Evolutionary conservation across 1,140 invertebrate species (phyloP).

Genomic region (Calephelis virginiensis): DNA sequence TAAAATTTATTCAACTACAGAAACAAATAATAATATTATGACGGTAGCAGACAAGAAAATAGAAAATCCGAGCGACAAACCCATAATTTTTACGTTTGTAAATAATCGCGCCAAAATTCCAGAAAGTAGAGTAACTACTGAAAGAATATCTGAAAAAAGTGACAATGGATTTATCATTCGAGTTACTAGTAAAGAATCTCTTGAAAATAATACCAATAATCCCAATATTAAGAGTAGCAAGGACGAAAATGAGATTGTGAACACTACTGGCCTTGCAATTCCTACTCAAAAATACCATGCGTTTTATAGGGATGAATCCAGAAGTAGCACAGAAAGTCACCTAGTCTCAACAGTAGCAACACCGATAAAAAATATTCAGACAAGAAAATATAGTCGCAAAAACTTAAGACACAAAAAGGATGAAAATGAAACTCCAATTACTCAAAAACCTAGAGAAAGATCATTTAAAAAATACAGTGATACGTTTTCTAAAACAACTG

Average conservation of each 20-base stretch:
- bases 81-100: slow-evolving; percentile 55
- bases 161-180: slow-evolving; percentile 50
- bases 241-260: slow-evolving; percentile 46
- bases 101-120: slow-evolving; percentile 38
- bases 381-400: slow-evolving; percentile 57
- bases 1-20: slow-evolving; percentile 36
- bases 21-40: slow-evolving; percentile 29
- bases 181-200: slow-evolving; percentile 53
- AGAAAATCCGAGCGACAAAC: slow-evolving; percentile 50
- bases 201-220: slow-evolving; percentile 38
- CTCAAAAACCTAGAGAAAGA: slow-evolving; percentile 45
- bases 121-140: slow-evolving; percentile 28
- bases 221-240: slow-evolving; percentile 39
- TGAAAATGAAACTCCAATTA: slow-evolving; percentile 31
- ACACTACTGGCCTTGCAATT: slow-evolving; percentile 33
- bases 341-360: slow-evolving; percentile 32
- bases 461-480: slow-evolving; percentile 57
- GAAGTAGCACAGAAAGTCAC: slow-evolving; percentile 6
- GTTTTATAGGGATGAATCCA: slow-evolving; percentile 49
- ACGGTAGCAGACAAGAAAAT: slow-evolving; percentile 42
- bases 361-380: slow-evolving; percentile 58
- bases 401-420: slow-evolving; percentile 31
- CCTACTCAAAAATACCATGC: slow-evolving; percentile 63
- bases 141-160: slow-evolving; percentile 27
- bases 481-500: slow-evolving; percentile 61